Evolutionary conservation across 2,113 vertebrate species (phyloP), one percentile per base, ranked within the genome.

Genomic region (Bambusicola thoracicus): DNA sequence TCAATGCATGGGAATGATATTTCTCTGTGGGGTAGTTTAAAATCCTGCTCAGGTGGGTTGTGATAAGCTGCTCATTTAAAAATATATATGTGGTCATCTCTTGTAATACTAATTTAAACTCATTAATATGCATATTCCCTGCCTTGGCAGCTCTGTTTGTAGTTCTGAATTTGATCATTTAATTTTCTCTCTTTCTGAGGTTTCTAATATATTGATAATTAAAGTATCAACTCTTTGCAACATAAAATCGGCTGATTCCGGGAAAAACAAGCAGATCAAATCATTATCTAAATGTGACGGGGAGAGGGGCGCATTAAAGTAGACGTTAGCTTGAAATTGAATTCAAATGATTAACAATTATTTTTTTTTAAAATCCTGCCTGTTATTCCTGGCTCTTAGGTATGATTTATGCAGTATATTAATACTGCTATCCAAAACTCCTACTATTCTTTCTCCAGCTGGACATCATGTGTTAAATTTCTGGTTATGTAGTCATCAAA

Each of bases 381-480:
- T 65, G 41, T 43, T 72, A 30, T 79, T 14, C 20, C 36, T 87
- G 32, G 24, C 13, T 81, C 34, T 81, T 59, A 22, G 68, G 36
- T 22, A 24, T 53, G 13, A 66, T 79, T 72, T 75, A 40, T 48
- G 77, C 81, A 68, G 14, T 40, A 36, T 92, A 34, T 74, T 75
- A 85, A 63, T 65, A 59, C 13, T 84, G 73, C 29, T 80, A 84
- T 62, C 24, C 20, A 51, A 66, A 63, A 87, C 51, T 32, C 53
- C 70, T 74, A 16, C 51, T 32, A 4, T 41, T 66, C 69, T 61
- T 73, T 87, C 62, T 63, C 30, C 55, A 93, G 87, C 62, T 76
- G 72, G 44, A 82, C 49, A 67, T 93, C 91, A 66, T 66, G 87
- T 87, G 92, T 94, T 93, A 92, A 89, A 88, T 87, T 93, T 87